Percentiles rank a stretch among this genome's conserved stretches.
These are phyloP conservation scores for Sarcophilus harrisii DNA, from an alignment of 2,797 vertebrate species.

Conservation along the genomic window DNA sequence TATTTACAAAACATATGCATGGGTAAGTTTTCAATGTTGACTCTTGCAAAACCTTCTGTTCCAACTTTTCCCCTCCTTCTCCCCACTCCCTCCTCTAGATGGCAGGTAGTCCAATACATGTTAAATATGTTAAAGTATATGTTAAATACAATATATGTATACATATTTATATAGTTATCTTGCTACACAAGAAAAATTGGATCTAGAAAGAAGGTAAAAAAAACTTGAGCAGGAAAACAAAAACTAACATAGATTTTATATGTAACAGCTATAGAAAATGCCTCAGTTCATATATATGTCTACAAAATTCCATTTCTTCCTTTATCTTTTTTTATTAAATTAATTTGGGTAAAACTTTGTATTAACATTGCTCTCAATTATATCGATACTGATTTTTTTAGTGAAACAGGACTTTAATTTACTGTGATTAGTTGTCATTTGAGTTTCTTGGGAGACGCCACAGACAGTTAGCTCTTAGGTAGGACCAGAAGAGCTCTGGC, in stretches of 20 bases:
- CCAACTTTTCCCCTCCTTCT: too few relatives aligned
- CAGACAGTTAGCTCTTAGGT: neutral
- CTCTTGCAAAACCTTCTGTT: too few relatives aligned
- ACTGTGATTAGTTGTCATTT: conserved; percentile 7
- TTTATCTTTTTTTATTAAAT: conserved; percentile 42
- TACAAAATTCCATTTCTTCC: conserved; percentile 25
- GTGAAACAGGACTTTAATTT: conserved; percentile 50
- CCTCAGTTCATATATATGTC: neutral
- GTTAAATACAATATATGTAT: too few relatives aligned
- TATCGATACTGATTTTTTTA: conserved; percentile 28
- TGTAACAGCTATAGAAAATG: conserved; percentile 50
- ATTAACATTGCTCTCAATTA: conserved; percentile 10
- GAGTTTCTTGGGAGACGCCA: neutral
- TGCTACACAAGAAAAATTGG: too few relatives aligned
- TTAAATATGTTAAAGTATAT: too few relatives aligned
- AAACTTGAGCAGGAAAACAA: too few relatives aligned
- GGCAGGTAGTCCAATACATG: too few relatives aligned
- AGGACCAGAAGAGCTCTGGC: neutral
- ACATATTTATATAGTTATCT: too few relatives aligned
- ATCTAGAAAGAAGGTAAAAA: too few relatives aligned
- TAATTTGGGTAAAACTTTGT: conserved; percentile 11
- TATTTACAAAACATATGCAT: too few relatives aligned
- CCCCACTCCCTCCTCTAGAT: too few relatives aligned
- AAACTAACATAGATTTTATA: conserved; percentile 32
- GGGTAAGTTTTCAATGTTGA: too few relatives aligned